These are phyloP conservation scores for Pygmarrhopalites habei DNA, from an alignment of 1,140 invertebrate genomes.

Conservation along the genomic window DNA sequence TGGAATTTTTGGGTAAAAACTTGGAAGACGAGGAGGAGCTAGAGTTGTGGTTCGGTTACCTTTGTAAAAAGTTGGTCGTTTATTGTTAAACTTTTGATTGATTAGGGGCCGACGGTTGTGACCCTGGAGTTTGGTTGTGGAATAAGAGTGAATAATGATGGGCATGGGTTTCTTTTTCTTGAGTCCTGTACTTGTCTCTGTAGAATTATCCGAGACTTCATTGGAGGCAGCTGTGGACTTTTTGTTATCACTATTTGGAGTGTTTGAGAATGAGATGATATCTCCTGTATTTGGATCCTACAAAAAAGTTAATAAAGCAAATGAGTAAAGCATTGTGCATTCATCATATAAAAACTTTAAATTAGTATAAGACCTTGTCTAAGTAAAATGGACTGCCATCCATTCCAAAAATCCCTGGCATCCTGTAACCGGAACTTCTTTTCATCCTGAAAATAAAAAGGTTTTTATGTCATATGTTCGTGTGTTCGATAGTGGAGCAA, in stretches of 20 bases:
- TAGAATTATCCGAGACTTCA: conserved; percentile 24
- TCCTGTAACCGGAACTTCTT: conserved; percentile 23
- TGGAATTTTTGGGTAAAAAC: conserved; percentile 30
- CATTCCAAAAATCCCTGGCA: conserved; percentile 37
- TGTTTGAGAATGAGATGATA: too few relatives aligned
- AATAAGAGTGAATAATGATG: conserved; percentile 36
- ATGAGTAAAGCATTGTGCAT: neutral
- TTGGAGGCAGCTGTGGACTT: conserved; percentile 12
- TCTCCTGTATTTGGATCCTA: conserved; percentile 37
- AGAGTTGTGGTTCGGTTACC: conserved; percentile 28
- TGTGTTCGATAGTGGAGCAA: neutral
- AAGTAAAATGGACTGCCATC: conserved; percentile 37
- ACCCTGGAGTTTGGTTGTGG: conserved; percentile 33
- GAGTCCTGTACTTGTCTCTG: neutral
- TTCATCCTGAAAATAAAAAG: too few relatives aligned
- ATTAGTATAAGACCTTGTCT: conserved; percentile 25
- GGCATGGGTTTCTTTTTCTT: conserved; percentile 36
- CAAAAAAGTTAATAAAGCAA: conserved; percentile 11
- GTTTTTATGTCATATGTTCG: too few relatives aligned
- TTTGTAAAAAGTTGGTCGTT: conserved; percentile 34
- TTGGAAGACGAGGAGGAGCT: conserved; percentile 30
- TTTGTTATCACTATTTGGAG: conserved; percentile 20
- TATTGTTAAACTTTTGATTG: conserved; percentile 28
- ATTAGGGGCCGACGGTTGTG: conserved; percentile 16
- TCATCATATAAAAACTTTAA: neutral